Percentiles rank a stretch among this genome's conserved stretches.
Evolutionary conservation across 2,113 vertebrate species (phyloP).

Genomic region (Gnathonemus echidnorhynchus): DNA sequence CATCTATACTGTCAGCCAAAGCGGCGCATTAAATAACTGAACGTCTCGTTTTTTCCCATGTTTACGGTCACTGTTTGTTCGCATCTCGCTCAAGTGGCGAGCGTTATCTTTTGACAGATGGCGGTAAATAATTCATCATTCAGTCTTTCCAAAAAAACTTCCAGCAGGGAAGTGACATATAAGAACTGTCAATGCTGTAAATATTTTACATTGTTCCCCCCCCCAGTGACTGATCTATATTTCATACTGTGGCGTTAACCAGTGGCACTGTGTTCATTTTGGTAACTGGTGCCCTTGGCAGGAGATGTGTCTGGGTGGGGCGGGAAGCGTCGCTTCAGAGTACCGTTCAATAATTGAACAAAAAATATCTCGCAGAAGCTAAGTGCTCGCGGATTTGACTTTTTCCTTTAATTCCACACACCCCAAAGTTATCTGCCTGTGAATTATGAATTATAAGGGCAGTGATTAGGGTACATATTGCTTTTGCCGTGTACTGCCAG

Average conservation of each 20-base stretch:
- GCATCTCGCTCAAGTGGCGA: conserved; percentile 28
- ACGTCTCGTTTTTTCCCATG: conserved; percentile 22
- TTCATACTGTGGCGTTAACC: conserved; percentile 40
- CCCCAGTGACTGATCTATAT: conserved; percentile 44
- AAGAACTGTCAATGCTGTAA: conserved; percentile 42
- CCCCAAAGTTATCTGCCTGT: conserved; percentile 15
- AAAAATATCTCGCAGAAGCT: conserved; percentile 16
- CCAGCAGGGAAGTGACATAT: conserved; percentile 38
- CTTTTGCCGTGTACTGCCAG: neutral
- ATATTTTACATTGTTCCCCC: conserved; percentile 45
- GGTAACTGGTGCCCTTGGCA: conserved; percentile 16
- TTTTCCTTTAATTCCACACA: conserved; percentile 22
- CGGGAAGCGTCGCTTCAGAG: conserved; percentile 19
- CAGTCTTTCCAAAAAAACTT: conserved; percentile 28
- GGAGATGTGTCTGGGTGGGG: neutral
- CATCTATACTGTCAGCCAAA: neutral
- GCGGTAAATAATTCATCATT: conserved; percentile 36
- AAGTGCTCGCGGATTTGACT: conserved; percentile 28
- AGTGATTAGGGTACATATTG: conserved; percentile 1
- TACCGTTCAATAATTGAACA: conserved; percentile 30
- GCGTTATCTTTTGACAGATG: conserved; percentile 35
- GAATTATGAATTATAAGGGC: conserved; percentile 26
- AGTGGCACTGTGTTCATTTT: conserved; percentile 19
- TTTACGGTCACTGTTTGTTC: conserved; percentile 31
- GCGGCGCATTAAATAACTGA: neutral